Evolutionary conservation across 1,140 invertebrate species (phyloP).

Genomic region (Magallana ariakensis): DNA sequence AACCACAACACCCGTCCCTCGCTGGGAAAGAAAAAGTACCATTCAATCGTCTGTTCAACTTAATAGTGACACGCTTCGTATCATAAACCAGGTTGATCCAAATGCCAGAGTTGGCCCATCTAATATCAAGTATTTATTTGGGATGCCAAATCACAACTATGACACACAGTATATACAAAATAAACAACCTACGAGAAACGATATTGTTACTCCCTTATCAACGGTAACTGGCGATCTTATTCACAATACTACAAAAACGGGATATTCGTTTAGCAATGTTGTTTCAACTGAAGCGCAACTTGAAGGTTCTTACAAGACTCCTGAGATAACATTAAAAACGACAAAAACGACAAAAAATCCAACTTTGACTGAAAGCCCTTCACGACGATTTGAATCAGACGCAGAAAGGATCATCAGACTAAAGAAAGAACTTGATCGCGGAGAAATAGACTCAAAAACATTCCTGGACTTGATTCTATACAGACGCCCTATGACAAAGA

Average conservation of each 20-base stretch:
- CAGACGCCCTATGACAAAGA: not conserved
- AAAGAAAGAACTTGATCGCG: not conserved
- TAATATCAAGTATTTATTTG: conserved; percentile 1
- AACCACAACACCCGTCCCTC: not conserved
- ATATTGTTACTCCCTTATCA: not conserved
- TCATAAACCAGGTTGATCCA: conserved; percentile 13
- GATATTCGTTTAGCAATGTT: not conserved
- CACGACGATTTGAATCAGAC: not conserved
- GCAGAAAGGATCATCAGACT: not conserved
- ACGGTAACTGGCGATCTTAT: not conserved
- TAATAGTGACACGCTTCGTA: conserved; percentile 9
- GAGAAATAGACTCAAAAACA: conserved; percentile 22
- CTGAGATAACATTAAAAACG: not conserved
- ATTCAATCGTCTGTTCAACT: not conserved
- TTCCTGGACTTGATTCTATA: conserved; percentile 25
- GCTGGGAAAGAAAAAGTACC: not conserved
- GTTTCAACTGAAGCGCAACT: not conserved
- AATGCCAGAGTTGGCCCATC: not conserved
- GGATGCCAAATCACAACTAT: not conserved
- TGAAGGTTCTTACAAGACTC: not conserved
- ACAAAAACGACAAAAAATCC: not conserved
- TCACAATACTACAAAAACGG: not conserved
- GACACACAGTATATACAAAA: not conserved
- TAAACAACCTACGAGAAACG: not conserved
- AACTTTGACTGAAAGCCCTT: not conserved